Percentiles rank a stretch among this genome's conserved stretches.
phyloP scores from a whole-genome alignment of 2,888 invertebrate genomes.

The Morpho helenor region DNA sequence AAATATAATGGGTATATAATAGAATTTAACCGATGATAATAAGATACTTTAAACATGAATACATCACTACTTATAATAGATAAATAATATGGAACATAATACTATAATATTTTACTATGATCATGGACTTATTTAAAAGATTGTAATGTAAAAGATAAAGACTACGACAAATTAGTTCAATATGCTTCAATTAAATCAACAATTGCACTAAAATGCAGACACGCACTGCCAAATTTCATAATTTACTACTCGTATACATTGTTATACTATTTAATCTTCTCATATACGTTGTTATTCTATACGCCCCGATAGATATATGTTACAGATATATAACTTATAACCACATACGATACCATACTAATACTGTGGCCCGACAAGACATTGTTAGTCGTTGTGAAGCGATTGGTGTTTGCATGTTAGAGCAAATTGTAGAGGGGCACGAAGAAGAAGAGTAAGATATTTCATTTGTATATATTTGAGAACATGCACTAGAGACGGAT shows the following conservation, averaged over 20 bases:
- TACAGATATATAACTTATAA: constrained; percentile 71
- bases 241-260: constrained; percentile 41
- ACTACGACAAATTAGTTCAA: constrained; percentile 59
- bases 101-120: too few relatives aligned
- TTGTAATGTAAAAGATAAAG: constrained; percentile 2
- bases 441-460: constrained; percentile 26
- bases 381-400: constrained; percentile 79
- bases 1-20: constrained; percentile 11
- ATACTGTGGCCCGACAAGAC: constrained; percentile 73
- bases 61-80: background rate
- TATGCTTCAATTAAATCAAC: constrained; percentile 68
- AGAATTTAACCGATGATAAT: constrained; percentile 6
- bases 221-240: constrained; percentile 70
- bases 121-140: too few relatives aligned
- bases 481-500: constrained; percentile 47
- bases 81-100: background rate
- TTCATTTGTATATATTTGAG: constrained; percentile 25
- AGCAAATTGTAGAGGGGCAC: constrained; percentile 74
- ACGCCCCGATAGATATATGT: constrained; percentile 68
- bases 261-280: too few relatives aligned
- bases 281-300: constrained; percentile 43
- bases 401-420: constrained; percentile 81
- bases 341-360: constrained; percentile 76
- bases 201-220: constrained; percentile 80
- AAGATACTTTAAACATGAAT: background rate